These are phyloP conservation scores for Catocala fraxini DNA, from an alignment of 2,888 invertebrate species.

Conservation along the genomic window DNA sequence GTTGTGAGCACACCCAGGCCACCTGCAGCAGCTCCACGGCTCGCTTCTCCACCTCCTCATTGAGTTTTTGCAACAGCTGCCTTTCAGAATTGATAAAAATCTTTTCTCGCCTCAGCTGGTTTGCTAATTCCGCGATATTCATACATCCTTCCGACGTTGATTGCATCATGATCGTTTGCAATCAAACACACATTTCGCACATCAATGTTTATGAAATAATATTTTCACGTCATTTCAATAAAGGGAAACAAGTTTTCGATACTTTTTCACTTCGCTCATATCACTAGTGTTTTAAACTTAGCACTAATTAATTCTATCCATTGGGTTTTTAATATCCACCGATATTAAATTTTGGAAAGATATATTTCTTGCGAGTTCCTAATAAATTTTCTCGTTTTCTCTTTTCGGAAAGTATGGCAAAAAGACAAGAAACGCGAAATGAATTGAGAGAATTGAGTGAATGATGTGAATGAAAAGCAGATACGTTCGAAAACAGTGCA, in stretches of 20 bases:
- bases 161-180: slow-evolving; percentile 77
- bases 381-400: slow-evolving; percentile 42
- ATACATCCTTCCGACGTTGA: slow-evolving; percentile 81
- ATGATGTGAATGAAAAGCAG: slow-evolving; percentile 15
- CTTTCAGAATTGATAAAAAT: slow-evolving; percentile 95
- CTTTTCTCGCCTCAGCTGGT: slow-evolving; percentile 93
- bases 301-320: slow-evolving; percentile 23
- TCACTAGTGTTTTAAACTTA: slow-evolving; percentile 26
- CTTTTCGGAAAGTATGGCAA: slow-evolving; percentile 50
- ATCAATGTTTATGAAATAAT: slow-evolving; percentile 49
- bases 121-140: slow-evolving; percentile 83
- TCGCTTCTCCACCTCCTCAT: slow-evolving; percentile 90
- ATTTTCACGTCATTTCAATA: slow-evolving; percentile 66
- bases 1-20: slow-evolving; percentile 96
- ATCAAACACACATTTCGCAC: slow-evolving; percentile 60
- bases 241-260: slow-evolving; percentile 61
- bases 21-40: slow-evolving; percentile 89
- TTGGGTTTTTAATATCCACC: slow-evolving; percentile 24
- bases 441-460: slow-evolving; percentile 38
- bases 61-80: slow-evolving; percentile 92
- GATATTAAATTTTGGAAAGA: slow-evolving; percentile 28
- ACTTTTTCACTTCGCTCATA: slow-evolving; percentile 57
- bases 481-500: slow-evolving; percentile 14
- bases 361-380: slow-evolving; percentile 19
- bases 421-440: slow-evolving; percentile 46